phyloP scores from a whole-genome alignment of 2,888 invertebrate genomes.

The Biston betularia region DNA sequence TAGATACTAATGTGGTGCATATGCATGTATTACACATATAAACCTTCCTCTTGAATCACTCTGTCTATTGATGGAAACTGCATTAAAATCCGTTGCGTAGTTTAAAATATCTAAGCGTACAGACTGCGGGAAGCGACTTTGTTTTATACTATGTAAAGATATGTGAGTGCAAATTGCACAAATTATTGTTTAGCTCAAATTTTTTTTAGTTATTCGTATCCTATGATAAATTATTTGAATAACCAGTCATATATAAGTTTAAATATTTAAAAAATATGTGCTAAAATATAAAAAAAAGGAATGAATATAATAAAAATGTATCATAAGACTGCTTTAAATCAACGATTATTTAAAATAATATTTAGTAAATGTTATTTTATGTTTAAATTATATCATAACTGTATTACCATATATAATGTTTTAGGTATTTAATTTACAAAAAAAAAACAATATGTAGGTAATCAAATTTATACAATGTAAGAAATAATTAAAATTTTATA shows the following conservation, averaged over 20 bases:
- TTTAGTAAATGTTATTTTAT: slow-evolving; percentile 19
- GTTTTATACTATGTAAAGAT: too few relatives aligned
- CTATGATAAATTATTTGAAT: background rate
- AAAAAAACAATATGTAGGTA: background rate
- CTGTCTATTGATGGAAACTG: too few relatives aligned
- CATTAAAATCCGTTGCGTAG: too few relatives aligned
- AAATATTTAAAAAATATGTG: background rate
- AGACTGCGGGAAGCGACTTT: too few relatives aligned
- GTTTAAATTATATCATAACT: background rate
- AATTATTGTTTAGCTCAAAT: too few relatives aligned
- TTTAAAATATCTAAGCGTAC: too few relatives aligned
- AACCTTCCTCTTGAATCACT: too few relatives aligned
- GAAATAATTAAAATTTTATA: background rate
- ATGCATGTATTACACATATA: too few relatives aligned
- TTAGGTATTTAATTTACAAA: background rate
- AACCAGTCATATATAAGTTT: background rate
- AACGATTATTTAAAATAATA: slow-evolving; percentile 34
- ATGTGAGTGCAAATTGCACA: too few relatives aligned
- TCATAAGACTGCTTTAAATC: slow-evolving; percentile 46
- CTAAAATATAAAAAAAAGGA: background rate
- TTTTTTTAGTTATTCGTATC: background rate
- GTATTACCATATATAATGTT: background rate
- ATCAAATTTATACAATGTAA: background rate
- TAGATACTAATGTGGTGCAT: too few relatives aligned
- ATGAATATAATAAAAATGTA: slow-evolving; percentile 37